Evolutionary conservation across 2,888 invertebrate species (phyloP), one percentile per base, ranked within the genome.

Genomic region (Lasioglossum oenotherae): DNA sequence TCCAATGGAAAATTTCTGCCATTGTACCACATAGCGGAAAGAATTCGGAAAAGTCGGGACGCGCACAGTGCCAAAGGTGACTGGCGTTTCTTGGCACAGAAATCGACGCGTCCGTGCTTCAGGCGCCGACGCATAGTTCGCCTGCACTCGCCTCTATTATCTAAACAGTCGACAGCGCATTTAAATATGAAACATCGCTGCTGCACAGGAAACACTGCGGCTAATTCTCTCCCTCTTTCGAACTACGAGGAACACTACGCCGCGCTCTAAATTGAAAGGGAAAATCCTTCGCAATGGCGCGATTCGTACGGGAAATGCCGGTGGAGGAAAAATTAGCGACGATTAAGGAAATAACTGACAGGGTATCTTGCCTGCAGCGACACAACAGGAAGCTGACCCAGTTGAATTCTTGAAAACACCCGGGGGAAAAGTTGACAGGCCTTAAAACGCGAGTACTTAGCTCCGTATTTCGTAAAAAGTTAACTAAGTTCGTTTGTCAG

Each of bases 81-180:
- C 31, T 49, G 60, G 75, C 74, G 74, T 78, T 71, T 80, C 38
- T 85, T 87, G 87, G 87, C 83, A 81, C 78, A 46, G 75, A 49
- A 82, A 81, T 80, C 75, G 67, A 73, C 71, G 44, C 41, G 84
- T 72, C 71, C 64, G 23, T 64, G 27, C 38, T 73, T 16, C 74
- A 84, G 74, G 82, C 78, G 74, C n/a, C 67, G 72, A 72, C 60
- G 75, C 44, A 74, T 41, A 46, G 64, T 75, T 41, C 77, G 80
- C 76, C 60, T 57, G 44, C 80, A 23, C 74, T 86, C 73, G 72
- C 14, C 44, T 31, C 4, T 44, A 72, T 16, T 67, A 74, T 78
- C 73, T 57, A 31, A 74, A 71, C 41, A n/a, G 35, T 6, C 64
- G 23, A n/a, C 31, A 35, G 35, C 23, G 67, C 67, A 67, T 67